Conservation (phyloP, 2,888 invertebrate genomes). For the Ferdinandea cuprea region DNA sequence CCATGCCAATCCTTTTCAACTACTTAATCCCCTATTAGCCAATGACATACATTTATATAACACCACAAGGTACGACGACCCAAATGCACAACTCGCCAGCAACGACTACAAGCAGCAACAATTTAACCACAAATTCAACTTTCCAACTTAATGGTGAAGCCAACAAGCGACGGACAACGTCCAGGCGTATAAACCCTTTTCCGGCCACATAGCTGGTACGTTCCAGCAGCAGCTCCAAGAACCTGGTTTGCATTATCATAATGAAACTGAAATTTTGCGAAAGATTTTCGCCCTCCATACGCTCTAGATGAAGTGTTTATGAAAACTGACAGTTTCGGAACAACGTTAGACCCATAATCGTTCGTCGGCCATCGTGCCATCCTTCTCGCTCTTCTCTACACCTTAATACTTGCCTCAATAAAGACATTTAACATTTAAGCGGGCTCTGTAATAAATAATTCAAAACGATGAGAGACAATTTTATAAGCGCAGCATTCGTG, state of each 20-base stretch:
- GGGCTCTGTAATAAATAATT: slow-evolving; percentile 63
- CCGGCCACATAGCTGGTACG: slow-evolving; percentile 7
- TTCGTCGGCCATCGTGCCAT: slow-evolving; percentile 4
- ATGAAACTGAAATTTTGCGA: slow-evolving; percentile 62
- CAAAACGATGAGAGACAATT: slow-evolving; percentile 64
- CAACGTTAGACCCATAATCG: slow-evolving; percentile 19
- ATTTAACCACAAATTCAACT: slow-evolving; percentile 51
- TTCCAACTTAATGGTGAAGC: slow-evolving; percentile 14
- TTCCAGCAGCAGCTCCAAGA: slow-evolving; percentile 12
- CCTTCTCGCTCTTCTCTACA: too few relatives aligned
- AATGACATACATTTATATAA: slow-evolving; percentile 33
- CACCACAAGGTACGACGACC: slow-evolving; percentile 37
- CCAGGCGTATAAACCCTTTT: slow-evolving; percentile 5
- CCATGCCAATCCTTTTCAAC: slow-evolving; percentile 23
- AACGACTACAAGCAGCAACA: slow-evolving; percentile 31
- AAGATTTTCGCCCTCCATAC: slow-evolving; percentile 23
- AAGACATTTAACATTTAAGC: slow-evolving; percentile 70
- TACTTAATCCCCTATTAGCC: slow-evolving; percentile 48
- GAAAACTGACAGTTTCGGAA: slow-evolving; percentile 66
- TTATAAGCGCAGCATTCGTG: slow-evolving; percentile 40
- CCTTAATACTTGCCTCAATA: slow-evolving; percentile 26
- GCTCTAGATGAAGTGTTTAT: slow-evolving; percentile 48
- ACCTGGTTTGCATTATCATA: slow-evolving; percentile 56
- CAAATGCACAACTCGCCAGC: slow-evolving; percentile 33
- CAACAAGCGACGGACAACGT: neutral